Evolutionary conservation across 2,113 vertebrate genomes (phyloP), one percentile per base, ranked within the genome.

Genomic region (Solea solea): DNA sequence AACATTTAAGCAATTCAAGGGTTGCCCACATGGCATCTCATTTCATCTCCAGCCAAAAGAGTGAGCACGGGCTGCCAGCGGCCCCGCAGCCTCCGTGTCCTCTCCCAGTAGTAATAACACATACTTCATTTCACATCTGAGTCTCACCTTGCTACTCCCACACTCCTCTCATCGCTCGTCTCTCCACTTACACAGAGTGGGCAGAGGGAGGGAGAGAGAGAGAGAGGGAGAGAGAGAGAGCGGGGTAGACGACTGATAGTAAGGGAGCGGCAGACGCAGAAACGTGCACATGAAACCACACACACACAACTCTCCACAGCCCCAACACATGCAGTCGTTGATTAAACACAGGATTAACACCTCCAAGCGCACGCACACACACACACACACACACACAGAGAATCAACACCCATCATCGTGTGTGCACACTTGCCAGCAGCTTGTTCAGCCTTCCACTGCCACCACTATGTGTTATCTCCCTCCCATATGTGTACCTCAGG

Each of bases 401-500:
- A 78, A 65, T 64, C 74, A 62, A 64, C 83, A 74, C 64, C 59
- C 69, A 7, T 74, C 76, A 65, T 85, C 76, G 63, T 76, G 66
- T 79, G 48, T 72, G 69, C 61, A 79, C 79, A 49, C 71, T 76
- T 64, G 82, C 83, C 45, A 65, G 82, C 80, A 67, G 87, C 76
- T 62, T 79, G 80, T 58, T 60, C 69, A 76, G 84, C 76, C 60
- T 81, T 89, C 80, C 63, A 40, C 71, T 69, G 74, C 85, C 78
- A 70, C 77, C 72, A 40, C 58, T 69, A 60, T 74, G 84, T 87
- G 93, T 94, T 95, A 95, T 95, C 95, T 93, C 72, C 85, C 84
- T 88, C 93, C 91, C 93, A 95, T 93, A 93, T 94, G 91, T 93
- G 93, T 92, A 94, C 94, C 94, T 94, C 90, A 89, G 93, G 94